Evolutionary conservation across 1,140 invertebrate genomes (phyloP).

Genomic region (Laupala kohalensis): DNA sequence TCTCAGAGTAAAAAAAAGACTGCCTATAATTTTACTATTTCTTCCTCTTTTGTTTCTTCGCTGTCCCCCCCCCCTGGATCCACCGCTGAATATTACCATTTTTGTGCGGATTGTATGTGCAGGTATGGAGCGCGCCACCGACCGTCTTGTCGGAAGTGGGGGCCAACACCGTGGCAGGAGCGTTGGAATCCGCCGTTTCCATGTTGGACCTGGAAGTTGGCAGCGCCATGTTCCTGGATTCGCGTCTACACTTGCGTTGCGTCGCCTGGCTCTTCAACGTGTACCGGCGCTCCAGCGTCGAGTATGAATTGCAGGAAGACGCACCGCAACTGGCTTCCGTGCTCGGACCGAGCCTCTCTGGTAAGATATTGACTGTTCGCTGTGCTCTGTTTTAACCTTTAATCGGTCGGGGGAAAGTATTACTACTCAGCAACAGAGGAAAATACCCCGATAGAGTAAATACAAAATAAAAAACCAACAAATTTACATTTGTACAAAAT

Average conservation of each 20-base stretch:
- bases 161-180: not conserved
- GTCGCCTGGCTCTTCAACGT: slow-evolving; percentile 10
- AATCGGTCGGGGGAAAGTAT: too few species aligned
- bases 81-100: too few species aligned
- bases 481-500: too few species aligned
- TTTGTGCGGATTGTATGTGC: too few species aligned
- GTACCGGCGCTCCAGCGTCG: slow-evolving; percentile 9
- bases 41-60: too few species aligned
- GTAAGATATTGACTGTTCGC: not conserved
- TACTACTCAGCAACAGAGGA: too few species aligned
- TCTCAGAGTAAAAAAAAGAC: too few species aligned
- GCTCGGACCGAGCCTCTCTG: not conserved
- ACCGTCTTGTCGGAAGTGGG: not conserved
- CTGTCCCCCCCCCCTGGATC: too few species aligned
- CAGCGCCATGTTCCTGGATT: slow-evolving; percentile 2
- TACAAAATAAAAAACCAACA: too few species aligned
- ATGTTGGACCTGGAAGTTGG: slow-evolving; percentile 9
- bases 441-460: too few species aligned
- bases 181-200: slow-evolving; percentile 4
- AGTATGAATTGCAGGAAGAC: slow-evolving; percentile 11
- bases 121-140: not conserved
- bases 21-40: too few species aligned
- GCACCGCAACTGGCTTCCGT: slow-evolving; percentile 11
- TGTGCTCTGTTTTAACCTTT: too few species aligned
- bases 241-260: slow-evolving; percentile 6